Evolutionary conservation across 2,113 vertebrate genomes (phyloP).

Genomic region (Aegithalos caudatus): DNA sequence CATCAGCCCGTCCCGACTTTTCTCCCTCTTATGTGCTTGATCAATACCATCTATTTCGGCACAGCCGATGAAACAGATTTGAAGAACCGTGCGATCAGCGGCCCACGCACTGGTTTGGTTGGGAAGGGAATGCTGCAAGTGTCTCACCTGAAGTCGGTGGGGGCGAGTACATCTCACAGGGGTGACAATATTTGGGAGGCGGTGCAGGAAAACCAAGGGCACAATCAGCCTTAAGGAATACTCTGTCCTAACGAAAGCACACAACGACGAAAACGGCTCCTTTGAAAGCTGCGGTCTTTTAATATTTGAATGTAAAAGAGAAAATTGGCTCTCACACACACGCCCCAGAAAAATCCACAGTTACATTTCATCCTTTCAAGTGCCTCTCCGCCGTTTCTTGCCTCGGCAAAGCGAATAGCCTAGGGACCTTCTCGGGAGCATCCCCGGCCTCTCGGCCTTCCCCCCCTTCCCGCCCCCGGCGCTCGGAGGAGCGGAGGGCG

Average conservation of each 20-base stretch:
- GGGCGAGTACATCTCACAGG: not conserved
- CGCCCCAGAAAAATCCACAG: not conserved
- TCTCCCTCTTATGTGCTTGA: not conserved
- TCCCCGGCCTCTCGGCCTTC: not conserved
- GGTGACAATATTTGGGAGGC: not conserved
- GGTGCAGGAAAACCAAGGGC: not conserved
- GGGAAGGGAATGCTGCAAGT: not conserved
- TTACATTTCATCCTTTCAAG: not conserved
- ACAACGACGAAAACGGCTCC: not conserved
- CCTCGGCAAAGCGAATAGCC: not conserved
- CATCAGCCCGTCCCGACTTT: not conserved
- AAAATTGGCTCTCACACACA: not conserved
- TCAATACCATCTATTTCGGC: not conserved
- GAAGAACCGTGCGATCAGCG: not conserved
- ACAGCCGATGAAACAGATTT: not conserved
- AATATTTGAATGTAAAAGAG: not conserved
- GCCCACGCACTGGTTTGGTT: not conserved
- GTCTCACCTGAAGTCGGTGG: not conserved
- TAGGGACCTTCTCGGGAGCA: not conserved
- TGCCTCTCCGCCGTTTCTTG: not conserved
- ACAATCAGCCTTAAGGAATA: not conserved
- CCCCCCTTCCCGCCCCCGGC: too few species aligned
- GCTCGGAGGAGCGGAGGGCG: not conserved
- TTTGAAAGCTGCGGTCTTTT: not conserved
- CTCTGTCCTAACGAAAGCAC: not conserved